phyloP scores from a whole-genome alignment of 1,140 invertebrate species.

The Philopotamus ludificatus region DNA sequence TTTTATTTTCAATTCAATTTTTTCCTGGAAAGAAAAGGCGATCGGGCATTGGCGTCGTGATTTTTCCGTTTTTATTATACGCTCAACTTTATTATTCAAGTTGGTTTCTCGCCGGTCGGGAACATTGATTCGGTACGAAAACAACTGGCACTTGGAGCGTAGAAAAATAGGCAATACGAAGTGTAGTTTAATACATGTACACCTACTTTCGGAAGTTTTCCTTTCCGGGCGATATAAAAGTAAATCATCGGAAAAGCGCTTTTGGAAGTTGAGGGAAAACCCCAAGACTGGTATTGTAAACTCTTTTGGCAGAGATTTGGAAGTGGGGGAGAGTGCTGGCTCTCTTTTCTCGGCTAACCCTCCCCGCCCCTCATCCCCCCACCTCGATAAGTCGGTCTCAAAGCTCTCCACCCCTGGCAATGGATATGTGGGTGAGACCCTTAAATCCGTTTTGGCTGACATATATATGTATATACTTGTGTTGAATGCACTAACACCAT shows the following conservation, averaged over 20 bases:
- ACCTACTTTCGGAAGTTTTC: constrained; percentile 23
- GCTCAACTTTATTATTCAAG: too few relatives aligned
- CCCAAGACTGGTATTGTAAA: constrained; percentile 32
- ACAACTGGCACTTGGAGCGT: not conserved
- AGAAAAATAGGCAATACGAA: constrained; percentile 8
- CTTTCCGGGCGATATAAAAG: constrained; percentile 21
- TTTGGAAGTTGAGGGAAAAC: constrained; percentile 31
- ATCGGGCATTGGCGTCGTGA: too few relatives aligned
- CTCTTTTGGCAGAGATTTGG: constrained; percentile 33
- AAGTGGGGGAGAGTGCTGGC: constrained; percentile 17
- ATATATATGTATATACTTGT: constrained; percentile 27
- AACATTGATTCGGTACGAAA: not conserved
- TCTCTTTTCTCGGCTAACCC: too few relatives aligned
- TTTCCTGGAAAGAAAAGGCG: too few relatives aligned
- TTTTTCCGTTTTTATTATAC: too few relatives aligned
- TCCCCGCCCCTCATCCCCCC: too few relatives aligned
- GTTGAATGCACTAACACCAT: constrained; percentile 21
- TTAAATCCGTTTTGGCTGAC: constrained; percentile 30
- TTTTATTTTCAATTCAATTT: too few relatives aligned
- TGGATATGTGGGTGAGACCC: constrained; percentile 23
- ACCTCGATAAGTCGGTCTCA: constrained; percentile 21
- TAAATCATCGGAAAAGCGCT: constrained; percentile 38
- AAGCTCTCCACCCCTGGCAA: constrained; percentile 20
- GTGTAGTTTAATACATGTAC: constrained; percentile 27
- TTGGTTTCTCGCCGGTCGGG: too few relatives aligned